Evolutionary conservation across 2,797 vertebrate genomes (phyloP), one percentile per base, ranked within the genome.

Genomic region (Xiphophorus birchmanni): DNA sequence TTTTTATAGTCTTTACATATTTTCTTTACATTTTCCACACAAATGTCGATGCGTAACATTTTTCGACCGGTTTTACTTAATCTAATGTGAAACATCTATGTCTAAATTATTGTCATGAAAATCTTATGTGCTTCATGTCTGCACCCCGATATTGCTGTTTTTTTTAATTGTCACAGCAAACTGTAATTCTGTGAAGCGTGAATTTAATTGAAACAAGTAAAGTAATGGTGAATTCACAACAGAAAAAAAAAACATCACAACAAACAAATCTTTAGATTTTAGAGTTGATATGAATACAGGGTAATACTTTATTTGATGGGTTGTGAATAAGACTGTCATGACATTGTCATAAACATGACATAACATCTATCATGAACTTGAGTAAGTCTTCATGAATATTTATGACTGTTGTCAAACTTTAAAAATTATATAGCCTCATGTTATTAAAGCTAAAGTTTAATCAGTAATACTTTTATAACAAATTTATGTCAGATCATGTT

Each of bases 151-250:
- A 56, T 60, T 65, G 58, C 4, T 29, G 5, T 37, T 18, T 15
- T 15, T 48, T 69, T 54, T 35, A 77, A 52, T 52, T 52, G 45
- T 47, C 11, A 29, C 15, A 5, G 50, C 23, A 48, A 54, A 69
- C 37, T 42, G 37, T 29, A 78, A 60, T 58, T 18, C 3, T 9
- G 4, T 45, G 4, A 9, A 23, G 23, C 13, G 18, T 12, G 32
- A 32, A 3, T 74, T 82, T 73, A 44, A 76, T 74, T 26, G 18
- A 52, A 71, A 52, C 45, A 29, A 17, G 72, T 65, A 12, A 74
- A 60, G 71, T 18, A 8, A 10, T 4, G 18, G 40, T 7, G 7
- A 78, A 44, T 10, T 13, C 42, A 40, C 58, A 37, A 37, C 2
- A 29, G 71, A 5, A 32, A 15, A 71, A 47, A 74, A 74, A 40